A percentile compares a stretch with the other conserved stretches of the same genome.
Evolutionary conservation across 2,888 invertebrate genomes (phyloP).

Genomic region (Lissocephala sabroskyi): DNA sequence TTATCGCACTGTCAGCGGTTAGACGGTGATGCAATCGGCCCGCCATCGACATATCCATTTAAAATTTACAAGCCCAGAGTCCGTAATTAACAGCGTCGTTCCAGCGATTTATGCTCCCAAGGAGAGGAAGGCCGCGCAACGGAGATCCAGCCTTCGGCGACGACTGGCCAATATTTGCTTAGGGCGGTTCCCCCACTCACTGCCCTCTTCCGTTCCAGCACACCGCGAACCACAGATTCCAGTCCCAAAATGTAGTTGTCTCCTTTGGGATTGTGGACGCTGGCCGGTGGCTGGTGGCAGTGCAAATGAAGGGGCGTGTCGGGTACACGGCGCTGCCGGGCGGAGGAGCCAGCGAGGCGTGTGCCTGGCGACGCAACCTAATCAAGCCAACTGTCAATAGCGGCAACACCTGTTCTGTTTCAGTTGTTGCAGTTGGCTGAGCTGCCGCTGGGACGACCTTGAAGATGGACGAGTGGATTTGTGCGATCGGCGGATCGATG

Average conservation of each 20-base stretch:
- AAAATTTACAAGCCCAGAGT: constrained; percentile 34
- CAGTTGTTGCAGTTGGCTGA: constrained; percentile 7
- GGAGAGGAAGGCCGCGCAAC: neutral
- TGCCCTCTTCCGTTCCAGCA: constrained; percentile 23
- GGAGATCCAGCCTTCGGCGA: neutral
- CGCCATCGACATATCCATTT: constrained; percentile 14
- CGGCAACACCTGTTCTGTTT: constrained; percentile 43
- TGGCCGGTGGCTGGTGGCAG: constrained; percentile 7
- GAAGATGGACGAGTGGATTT: too few species aligned
- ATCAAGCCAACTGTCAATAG: constrained; percentile 53
- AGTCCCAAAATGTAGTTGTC: constrained; percentile 49
- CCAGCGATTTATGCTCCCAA: constrained; percentile 30
- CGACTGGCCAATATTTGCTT: constrained; percentile 36
- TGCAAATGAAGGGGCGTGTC: constrained; percentile 37
- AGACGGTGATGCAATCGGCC: constrained; percentile 42
- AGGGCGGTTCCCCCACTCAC: constrained; percentile 36
- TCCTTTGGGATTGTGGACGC: constrained; percentile 13
- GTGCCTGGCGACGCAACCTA: constrained; percentile 47
- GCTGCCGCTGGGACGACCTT: constrained; percentile 34
- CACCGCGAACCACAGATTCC: too few species aligned
- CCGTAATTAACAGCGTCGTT: constrained; percentile 39
- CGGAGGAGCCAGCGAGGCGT: constrained; percentile 16
- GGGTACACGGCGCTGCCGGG: constrained; percentile 14
- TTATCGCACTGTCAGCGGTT: constrained; percentile 16
- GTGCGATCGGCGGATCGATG: constrained; percentile 5